A percentile compares a stretch with the other conserved stretches of the same genome.
Conservation (phyloP, 2,888 invertebrate genomes). For the Tubulanus polymorphus region DNA sequence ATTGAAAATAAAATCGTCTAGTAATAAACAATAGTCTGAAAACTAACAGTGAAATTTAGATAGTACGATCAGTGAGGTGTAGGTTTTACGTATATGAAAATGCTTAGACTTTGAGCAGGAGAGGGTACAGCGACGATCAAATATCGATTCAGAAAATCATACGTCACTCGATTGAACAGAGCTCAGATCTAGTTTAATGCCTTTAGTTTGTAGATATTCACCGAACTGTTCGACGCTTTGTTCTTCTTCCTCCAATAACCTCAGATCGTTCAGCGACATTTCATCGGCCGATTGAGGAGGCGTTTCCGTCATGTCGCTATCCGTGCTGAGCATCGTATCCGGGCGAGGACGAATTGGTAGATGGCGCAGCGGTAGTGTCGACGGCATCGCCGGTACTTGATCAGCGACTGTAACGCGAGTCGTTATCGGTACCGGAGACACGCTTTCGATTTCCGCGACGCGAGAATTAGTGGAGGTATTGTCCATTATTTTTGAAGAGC, state of each 20-base stretch:
- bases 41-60: too few species aligned
- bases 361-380: too few species aligned
- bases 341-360: not conserved
- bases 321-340: not conserved
- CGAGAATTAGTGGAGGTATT: too few species aligned
- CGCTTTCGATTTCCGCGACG: not conserved
- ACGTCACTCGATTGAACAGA: slow-evolving; percentile 44
- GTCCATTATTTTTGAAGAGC: too few species aligned
- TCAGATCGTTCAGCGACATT: slow-evolving; percentile 17
- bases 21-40: too few species aligned
- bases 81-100: too few species aligned
- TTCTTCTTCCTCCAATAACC: slow-evolving; percentile 27
- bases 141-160: slow-evolving; percentile 8
- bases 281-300: slow-evolving; percentile 15
- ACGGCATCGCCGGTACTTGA: slow-evolving; percentile 1
- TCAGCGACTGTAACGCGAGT: not conserved
- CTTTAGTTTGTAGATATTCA: slow-evolving; percentile 36
- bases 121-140: not conserved
- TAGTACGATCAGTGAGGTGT: too few species aligned
- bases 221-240: slow-evolving; percentile 38
- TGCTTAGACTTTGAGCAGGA: too few species aligned
- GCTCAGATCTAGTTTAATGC: slow-evolving; percentile 40
- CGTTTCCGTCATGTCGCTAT: not conserved
- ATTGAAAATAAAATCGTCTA: too few species aligned
- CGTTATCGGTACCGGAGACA: not conserved